A percentile compares a stretch with the other conserved stretches of the same genome.
phyloP scores from a whole-genome alignment of 2,888 invertebrate species.

The Caradrina kadenii region DNA sequence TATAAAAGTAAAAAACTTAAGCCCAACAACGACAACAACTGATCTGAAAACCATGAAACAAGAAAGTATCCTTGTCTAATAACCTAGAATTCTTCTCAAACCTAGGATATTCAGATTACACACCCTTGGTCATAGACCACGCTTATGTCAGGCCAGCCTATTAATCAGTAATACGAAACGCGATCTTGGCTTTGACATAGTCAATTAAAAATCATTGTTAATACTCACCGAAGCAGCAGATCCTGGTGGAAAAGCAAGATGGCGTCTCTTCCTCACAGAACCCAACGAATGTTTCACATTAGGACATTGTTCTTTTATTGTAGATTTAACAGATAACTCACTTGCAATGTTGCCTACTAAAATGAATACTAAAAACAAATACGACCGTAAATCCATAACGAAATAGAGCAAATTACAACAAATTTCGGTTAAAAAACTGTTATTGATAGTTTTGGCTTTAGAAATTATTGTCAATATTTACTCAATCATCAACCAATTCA shows the following conservation, averaged over 20 bases:
- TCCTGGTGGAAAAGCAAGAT: constrained; percentile 71
- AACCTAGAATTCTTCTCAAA: no score
- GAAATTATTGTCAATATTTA: not conserved
- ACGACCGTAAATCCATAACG: constrained; percentile 23
- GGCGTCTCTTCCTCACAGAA: constrained; percentile 70
- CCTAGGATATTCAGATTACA: no score
- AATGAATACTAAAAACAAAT: constrained; percentile 26
- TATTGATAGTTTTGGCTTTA: not conserved
- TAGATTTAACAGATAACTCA: constrained; percentile 26
- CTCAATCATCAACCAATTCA: not conserved
- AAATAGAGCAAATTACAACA: not conserved
- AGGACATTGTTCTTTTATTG: constrained; percentile 63
- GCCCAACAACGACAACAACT: no score
- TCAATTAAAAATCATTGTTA: not conserved
- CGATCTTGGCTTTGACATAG: no score
- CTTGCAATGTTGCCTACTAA: constrained; percentile 32
- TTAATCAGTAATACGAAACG: no score
- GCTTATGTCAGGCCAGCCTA: no score
- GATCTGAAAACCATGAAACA: no score
- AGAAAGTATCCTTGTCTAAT: no score
- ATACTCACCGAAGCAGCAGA: constrained; percentile 69
- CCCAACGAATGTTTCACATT: constrained; percentile 67
- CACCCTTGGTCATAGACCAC: no score
- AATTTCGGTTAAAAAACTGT: not conserved
- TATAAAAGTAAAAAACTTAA: no score